Conservation (phyloP, 2,113 vertebrate species). For the Irena cyanogastra region DNA sequence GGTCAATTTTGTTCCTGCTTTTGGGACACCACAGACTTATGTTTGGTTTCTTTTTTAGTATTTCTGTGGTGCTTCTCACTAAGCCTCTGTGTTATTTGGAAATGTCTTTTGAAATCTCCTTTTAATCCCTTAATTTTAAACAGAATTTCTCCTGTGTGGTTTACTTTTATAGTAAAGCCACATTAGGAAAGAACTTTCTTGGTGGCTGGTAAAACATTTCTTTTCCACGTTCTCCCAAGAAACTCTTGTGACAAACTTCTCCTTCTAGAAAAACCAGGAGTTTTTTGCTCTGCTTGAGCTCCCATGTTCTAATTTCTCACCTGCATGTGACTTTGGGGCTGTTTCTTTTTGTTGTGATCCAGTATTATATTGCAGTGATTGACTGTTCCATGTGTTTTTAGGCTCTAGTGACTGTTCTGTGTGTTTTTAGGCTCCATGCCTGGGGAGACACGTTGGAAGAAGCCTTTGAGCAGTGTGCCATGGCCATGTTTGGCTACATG, state of each 20-base stretch:
- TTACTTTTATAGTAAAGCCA: not conserved
- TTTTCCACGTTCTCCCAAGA: not conserved
- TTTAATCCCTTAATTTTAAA: not conserved
- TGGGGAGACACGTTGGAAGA: conserved; percentile 93
- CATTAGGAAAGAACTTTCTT: not conserved
- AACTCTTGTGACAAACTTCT: not conserved
- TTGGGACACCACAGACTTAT: not conserved
- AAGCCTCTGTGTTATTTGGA: not conserved
- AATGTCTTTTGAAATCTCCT: not conserved
- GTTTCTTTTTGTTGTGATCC: not conserved
- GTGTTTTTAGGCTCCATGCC: conserved; percentile 83
- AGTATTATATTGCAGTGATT: not conserved
- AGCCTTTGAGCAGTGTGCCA: conserved; percentile 93
- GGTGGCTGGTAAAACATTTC: not conserved
- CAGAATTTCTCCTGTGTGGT: not conserved
- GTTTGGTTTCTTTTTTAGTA: not conserved
- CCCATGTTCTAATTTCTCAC: not conserved
- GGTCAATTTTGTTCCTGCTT: not conserved
- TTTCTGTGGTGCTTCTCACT: not conserved
- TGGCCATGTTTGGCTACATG: conserved; percentile 99
- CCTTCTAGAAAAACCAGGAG: not conserved
- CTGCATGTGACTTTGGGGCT: not conserved
- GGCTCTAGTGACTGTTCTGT: not conserved
- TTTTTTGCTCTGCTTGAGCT: not conserved
- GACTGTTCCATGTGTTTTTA: not conserved